phyloP scores from a whole-genome alignment of 1,140 invertebrate genomes.

The Cryptotermes secundus region DNA sequence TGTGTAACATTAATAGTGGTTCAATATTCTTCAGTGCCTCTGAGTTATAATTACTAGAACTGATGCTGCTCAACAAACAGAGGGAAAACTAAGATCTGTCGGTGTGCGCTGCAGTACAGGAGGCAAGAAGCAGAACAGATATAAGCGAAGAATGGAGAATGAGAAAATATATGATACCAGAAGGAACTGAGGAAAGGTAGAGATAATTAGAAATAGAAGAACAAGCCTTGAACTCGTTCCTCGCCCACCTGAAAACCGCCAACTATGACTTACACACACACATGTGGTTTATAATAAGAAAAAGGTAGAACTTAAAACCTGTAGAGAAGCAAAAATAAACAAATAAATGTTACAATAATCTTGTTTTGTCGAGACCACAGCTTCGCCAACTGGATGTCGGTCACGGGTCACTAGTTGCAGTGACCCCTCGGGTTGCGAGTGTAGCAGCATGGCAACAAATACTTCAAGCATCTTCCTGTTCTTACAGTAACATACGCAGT shows the following conservation, averaged over 20 bases:
- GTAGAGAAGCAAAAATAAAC: constrained; percentile 2
- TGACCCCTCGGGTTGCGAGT: neutral
- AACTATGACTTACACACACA: constrained; percentile 9
- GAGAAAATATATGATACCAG: neutral
- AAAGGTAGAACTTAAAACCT: constrained; percentile 5
- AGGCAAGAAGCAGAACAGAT: neutral
- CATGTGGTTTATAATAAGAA: neutral
- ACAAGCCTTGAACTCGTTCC: constrained; percentile 11
- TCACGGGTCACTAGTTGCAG: neutral
- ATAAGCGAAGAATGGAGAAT: neutral
- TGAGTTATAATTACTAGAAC: neutral
- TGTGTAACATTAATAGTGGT: too few relatives aligned
- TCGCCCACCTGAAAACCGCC: neutral
- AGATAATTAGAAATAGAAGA: constrained; percentile 11
- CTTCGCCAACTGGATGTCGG: neutral
- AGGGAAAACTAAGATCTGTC: neutral
- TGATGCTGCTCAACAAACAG: neutral
- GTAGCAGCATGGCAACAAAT: neutral
- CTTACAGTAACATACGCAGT: neutral
- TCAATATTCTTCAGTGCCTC: too few relatives aligned
- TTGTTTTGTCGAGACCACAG: constrained; percentile 9
- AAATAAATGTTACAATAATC: constrained; percentile 11
- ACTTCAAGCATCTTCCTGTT: neutral
- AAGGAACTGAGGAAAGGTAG: neutral
- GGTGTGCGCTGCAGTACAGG: neutral